These are phyloP conservation scores for Melieria crassipennis DNA, from an alignment of 2,888 invertebrate genomes.

Conservation along the genomic window DNA sequence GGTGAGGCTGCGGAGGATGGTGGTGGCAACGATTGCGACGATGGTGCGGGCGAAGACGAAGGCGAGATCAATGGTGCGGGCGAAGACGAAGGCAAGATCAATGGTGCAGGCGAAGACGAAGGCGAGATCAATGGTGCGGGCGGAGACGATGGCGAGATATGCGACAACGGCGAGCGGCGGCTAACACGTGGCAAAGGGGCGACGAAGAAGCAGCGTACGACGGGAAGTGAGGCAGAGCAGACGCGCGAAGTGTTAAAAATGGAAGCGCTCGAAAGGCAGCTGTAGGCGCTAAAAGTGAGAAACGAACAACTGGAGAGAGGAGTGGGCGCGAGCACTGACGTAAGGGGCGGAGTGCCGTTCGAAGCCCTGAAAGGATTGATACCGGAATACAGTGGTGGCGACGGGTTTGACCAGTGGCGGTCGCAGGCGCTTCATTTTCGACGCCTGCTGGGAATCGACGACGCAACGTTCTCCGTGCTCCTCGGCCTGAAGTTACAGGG, in stretches of 20 bases:
- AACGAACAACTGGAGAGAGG: neutral
- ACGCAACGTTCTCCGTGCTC: neutral
- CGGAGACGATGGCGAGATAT: neutral
- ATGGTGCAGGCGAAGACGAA: neutral
- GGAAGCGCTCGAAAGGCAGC: neutral
- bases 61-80: neutral
- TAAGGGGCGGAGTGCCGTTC: constrained; percentile 1
- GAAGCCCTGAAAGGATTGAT: constrained; percentile 7
- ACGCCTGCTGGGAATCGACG: constrained; percentile 1
- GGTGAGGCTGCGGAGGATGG: too few species aligned
- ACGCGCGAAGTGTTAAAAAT: neutral
- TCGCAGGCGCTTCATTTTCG: constrained; percentile 7
- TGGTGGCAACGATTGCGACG: too few species aligned
- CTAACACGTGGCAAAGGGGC: too few species aligned
- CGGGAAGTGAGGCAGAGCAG: neutral
- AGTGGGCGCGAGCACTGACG: neutral
- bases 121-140: neutral
- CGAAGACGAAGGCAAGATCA: neutral
- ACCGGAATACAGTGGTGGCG: constrained; percentile 16
- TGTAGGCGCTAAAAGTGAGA: neutral
- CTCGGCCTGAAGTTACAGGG: constrained; percentile 4
- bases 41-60: too few species aligned
- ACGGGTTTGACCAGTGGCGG: constrained; percentile 12
- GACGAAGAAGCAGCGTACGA: neutral
- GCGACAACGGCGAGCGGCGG: neutral